Evolutionary conservation across 1,140 invertebrate species (phyloP).

Genomic region (Lucilia cuprina): DNA sequence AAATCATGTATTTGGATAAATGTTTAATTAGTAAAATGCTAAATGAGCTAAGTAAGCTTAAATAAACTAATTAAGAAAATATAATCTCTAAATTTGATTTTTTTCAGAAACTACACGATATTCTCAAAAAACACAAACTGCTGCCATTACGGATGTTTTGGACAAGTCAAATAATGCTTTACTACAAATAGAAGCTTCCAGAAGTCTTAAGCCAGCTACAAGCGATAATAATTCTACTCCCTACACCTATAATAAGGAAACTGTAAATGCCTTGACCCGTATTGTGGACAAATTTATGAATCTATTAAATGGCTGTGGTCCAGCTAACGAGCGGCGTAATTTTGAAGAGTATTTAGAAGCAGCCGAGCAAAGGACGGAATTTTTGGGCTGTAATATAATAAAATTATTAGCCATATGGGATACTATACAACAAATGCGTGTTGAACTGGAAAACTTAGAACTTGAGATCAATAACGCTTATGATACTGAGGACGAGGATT

Average conservation of each 20-base stretch:
- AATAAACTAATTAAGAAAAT: not conserved
- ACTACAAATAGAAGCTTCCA: constrained; percentile 47
- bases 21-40: constrained; percentile 49
- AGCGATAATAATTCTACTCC: constrained; percentile 25
- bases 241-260: constrained; percentile 43
- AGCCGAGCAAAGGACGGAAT: constrained; percentile 44
- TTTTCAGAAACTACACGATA: constrained; percentile 41
- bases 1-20: not conserved
- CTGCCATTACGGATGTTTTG: constrained; percentile 47
- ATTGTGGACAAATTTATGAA: constrained; percentile 49
- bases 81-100: not conserved
- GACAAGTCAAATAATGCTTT: constrained; percentile 54
- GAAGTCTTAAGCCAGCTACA: constrained; percentile 35
- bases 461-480: constrained; percentile 29
- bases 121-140: constrained; percentile 41
- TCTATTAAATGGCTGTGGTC: constrained; percentile 36
- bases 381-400: constrained; percentile 46
- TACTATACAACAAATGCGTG: constrained; percentile 44
- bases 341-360: constrained; percentile 37
- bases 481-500: constrained; percentile 19
- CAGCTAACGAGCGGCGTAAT: not conserved
- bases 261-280: constrained; percentile 43
- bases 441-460: constrained; percentile 36
- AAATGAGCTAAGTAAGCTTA: constrained; percentile 49
- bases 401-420: constrained; percentile 51